Base-by-base conservation (phyloP, 2,797 vertebrate genomes). In the Lateolabrax maculatus region DNA sequence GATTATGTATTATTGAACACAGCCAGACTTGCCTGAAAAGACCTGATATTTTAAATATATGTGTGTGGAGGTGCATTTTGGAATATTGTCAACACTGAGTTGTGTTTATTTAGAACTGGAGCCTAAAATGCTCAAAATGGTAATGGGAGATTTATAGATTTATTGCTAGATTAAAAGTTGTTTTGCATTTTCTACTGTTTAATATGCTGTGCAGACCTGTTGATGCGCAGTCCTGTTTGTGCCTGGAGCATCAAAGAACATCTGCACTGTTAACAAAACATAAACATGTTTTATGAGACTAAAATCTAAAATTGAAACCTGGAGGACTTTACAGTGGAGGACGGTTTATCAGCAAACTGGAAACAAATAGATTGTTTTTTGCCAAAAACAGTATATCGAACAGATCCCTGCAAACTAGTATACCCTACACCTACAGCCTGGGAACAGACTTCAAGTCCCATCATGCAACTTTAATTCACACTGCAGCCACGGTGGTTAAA, bases 1-100 rank as follows among this genome's bases (percentile, higher is more conserved):
- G 43, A 69, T 64, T 6, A 77, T 84, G 51, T 85, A 63, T 85
- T 74, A 87, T 78, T 86, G 68, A 90, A 76, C 53, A 57, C 41
- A 64, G 49, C 34, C 49, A 60, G 21, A 60, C 29, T 31, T 1
- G 1, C 9, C 41, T 19, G n/a, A 73, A 23, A 6, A 41, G 1
- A 66, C 3, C 39, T 21, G 49, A 34, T 56, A 8, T 49, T 9
- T 46, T 10, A 9, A 18, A 76, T 48, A 7, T 67, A 13, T 58
- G 36, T 4, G 31, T 25, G 1, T 6, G n/a, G 8, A 25, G 11
- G 18, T 9, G 69, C 18, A 2, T 31, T 58, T 10, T 19, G 21
- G 43, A 51, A 3, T 31, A 23, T 8, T 39, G 37, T 58, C 36
- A 23, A 51, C 43, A 25, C 29, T 6, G 19, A n/a, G 18, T 12